Conservation (phyloP, 1,140 invertebrate species). For the Pemphigus obesinymphae region DNA sequence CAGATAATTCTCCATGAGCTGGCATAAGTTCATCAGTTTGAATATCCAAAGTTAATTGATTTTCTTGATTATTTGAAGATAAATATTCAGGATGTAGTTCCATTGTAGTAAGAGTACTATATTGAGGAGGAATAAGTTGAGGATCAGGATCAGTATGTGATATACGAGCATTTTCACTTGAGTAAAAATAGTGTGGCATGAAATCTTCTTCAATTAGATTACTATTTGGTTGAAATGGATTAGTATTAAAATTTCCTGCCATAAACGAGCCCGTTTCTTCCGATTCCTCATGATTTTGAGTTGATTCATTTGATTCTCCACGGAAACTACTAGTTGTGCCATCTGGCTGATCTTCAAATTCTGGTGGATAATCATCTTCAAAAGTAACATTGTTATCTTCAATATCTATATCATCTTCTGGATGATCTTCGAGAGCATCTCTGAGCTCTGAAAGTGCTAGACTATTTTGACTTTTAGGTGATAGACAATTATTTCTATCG, state of each 20-base stretch:
- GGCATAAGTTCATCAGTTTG: conserved; percentile 79
- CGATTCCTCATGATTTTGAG: background rate
- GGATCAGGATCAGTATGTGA: conserved; percentile 37
- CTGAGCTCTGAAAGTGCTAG: conserved; percentile 20
- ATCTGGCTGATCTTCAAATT: conserved; percentile 10
- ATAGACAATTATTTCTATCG: background rate
- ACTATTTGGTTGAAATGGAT: conserved; percentile 14
- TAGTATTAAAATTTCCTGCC: background rate
- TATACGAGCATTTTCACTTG: conserved; percentile 27
- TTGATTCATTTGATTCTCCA: background rate
- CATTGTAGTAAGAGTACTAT: conserved; percentile 34
- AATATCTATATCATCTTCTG: background rate
- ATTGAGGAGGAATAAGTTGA: conserved; percentile 30
- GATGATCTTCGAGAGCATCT: background rate
- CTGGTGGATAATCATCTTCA: conserved; percentile 13
- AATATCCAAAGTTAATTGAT: conserved; percentile 56
- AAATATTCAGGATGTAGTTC: conserved; percentile 25
- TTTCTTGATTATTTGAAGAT: conserved; percentile 16
- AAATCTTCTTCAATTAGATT: background rate
- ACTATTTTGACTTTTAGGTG: conserved; percentile 6
- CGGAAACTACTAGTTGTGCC: background rate
- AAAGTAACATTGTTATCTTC: conserved; percentile 5
- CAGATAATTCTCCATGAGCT: conserved; percentile 71
- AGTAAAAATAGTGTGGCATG: conserved; percentile 11
- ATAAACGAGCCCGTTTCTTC: background rate